These are phyloP conservation scores for Caenorhabditis latens DNA, from an alignment of 1,140 invertebrate genomes.

Conservation along the genomic window DNA sequence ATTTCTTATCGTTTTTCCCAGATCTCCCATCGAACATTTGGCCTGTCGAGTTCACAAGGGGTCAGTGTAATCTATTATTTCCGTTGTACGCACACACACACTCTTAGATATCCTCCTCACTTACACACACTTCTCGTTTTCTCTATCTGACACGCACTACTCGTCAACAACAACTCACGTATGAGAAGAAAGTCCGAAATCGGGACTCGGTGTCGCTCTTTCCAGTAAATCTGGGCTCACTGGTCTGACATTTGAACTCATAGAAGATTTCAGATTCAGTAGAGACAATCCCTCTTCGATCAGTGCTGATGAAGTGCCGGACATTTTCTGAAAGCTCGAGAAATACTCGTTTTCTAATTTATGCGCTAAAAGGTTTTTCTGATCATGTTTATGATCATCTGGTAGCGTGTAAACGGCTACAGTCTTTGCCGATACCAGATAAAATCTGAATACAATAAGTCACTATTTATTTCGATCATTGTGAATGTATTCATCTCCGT, in stretches of 20 bases:
- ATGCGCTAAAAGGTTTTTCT: too few relatives aligned
- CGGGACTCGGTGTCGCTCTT: neutral
- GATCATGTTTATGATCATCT: too few relatives aligned
- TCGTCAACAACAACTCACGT: neutral
- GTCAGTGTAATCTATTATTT: constrained; percentile 34
- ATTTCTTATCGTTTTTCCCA: neutral
- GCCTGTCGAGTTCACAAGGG: neutral
- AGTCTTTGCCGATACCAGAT: too few relatives aligned
- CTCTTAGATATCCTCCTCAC: neutral
- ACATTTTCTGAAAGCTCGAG: constrained; percentile 1
- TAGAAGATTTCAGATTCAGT: neutral
- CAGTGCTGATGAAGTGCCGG: neutral
- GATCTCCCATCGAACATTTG: neutral
- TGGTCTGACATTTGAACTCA: constrained; percentile 25
- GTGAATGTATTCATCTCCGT: too few relatives aligned
- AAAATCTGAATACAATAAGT: too few relatives aligned
- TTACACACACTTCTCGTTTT: neutral
- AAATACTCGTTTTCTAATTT: too few relatives aligned
- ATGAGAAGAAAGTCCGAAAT: constrained; percentile 14
- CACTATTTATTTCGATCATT: too few relatives aligned
- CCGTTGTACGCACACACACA: neutral
- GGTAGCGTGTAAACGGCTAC: too few relatives aligned
- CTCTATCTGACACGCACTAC: neutral
- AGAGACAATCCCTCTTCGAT: constrained; percentile 33
- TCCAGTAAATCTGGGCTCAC: constrained; percentile 10